Percentiles rank a stretch among this genome's conserved stretches.
These are phyloP conservation scores for Drusus annulatus DNA, from an alignment of 1,140 invertebrate genomes.

Conservation along the genomic window DNA sequence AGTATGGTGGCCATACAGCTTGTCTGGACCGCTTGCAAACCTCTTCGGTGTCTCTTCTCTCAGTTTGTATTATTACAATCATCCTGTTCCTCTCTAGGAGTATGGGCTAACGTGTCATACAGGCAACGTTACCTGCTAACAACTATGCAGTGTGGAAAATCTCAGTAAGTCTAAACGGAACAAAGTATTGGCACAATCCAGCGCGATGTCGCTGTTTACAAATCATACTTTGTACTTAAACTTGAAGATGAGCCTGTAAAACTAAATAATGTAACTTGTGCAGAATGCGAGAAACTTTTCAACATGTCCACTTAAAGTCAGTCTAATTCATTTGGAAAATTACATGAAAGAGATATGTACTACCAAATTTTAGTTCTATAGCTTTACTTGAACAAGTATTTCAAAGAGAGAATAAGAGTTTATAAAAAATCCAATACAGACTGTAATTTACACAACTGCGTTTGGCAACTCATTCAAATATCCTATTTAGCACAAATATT, in stretches of 20 bases:
- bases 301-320: neutral
- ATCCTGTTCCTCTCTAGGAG: neutral
- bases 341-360: neutral
- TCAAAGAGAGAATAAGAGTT: neutral
- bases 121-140: neutral
- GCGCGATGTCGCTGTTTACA: too few relatives aligned
- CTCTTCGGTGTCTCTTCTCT: neutral
- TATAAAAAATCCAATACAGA: slow-evolving; percentile 7
- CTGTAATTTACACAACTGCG: slow-evolving; percentile 1
- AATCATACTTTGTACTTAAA: neutral
- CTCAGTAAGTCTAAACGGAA: too few relatives aligned
- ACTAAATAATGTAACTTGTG: neutral
- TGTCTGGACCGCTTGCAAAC: neutral
- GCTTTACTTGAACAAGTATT: neutral
- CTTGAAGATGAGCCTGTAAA: neutral
- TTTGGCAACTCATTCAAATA: slow-evolving; percentile 33
- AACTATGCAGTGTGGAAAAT: neutral
- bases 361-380: neutral
- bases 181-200: too few relatives aligned
- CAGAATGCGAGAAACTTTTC: too few relatives aligned
- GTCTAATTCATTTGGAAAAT: neutral
- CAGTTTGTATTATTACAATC: neutral
- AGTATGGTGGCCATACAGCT: neutral
- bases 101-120: neutral
- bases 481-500: slow-evolving; percentile 20